Evolutionary conservation across 2,797 vertebrate genomes (phyloP), one percentile per base, ranked within the genome.

Genomic region (Hippopotamyrus pictus): DNA sequence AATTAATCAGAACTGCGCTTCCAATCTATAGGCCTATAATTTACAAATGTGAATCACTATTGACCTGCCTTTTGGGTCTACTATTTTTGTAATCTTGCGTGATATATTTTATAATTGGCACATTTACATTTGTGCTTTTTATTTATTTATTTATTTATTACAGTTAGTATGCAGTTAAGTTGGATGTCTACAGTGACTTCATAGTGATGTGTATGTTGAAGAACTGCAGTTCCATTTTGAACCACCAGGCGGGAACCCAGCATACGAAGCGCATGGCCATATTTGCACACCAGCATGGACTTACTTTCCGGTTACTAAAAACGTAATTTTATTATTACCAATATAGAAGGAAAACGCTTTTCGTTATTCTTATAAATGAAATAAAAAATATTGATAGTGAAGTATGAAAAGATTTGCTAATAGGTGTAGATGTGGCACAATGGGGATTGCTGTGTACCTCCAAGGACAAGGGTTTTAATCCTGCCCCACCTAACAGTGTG

Each of bases 201-300:
- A 29, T 29, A 46, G 9, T 83, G n/a, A 48, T 48, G 76, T 29
- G 48, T 51, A 25, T 51, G 19, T 9, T 17, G 51, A 33, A 5
- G 0, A 33, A 22, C 44, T 87, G 85, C 41, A 65, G 7, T 88
- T 88, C 62, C 62, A 4, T 54, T 87, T n/a, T 86, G 37, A 53
- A 89, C 62, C 89, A 54, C 84, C 51, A 79, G 65, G 84, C 22
- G 84, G 89, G 73, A 17, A 29, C n/a, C 44, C 17, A 69, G 29
- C 37, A 2, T 54, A 41, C 8, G 8, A 53, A 69, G 46, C 50
- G 46, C 65, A 37, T 73, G 25, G 11, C 29, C 65, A 33, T 69
- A 33, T 69, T 29, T 37, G 65, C 65, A 73, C 33, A 37, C 12
- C 65, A 73, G 65, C 29, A 17, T 3, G n/a, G 51, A 41, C 1